These are phyloP conservation scores for Ciconia stormi DNA, from an alignment of 2,113 vertebrate genomes.

Conservation along the genomic window DNA sequence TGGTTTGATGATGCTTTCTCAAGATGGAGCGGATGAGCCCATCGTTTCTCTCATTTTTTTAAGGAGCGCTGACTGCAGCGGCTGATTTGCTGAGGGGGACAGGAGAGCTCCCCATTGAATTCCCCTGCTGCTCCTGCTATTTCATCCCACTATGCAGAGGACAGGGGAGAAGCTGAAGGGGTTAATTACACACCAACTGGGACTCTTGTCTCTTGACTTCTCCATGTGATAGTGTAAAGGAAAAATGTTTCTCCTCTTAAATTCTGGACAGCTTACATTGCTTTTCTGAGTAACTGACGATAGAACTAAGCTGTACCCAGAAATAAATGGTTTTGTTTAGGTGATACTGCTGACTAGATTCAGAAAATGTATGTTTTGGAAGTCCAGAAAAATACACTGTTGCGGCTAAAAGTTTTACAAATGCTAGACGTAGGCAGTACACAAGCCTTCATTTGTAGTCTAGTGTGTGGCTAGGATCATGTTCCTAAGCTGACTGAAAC, in stretches of 20 bases:
- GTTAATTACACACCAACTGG: neutral
- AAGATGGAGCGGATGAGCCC: neutral
- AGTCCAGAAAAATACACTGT: neutral
- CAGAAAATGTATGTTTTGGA: neutral
- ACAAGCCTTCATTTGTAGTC: neutral
- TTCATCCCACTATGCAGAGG: neutral
- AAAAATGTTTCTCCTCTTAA: neutral
- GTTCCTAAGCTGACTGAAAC: neutral
- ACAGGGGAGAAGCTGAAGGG: neutral
- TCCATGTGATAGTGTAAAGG: neutral
- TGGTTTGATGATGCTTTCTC: neutral
- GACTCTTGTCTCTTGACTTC: neutral
- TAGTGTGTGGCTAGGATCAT: neutral
- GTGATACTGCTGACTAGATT: neutral
- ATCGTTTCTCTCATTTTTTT: rapidly evolving
- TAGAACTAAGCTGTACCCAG: neutral
- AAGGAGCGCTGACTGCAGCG: neutral
- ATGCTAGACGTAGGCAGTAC: neutral
- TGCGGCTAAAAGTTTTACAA: neutral
- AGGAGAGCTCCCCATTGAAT: neutral
- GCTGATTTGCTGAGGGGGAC: neutral
- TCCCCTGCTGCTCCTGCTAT: neutral
- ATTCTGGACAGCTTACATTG: neutral
- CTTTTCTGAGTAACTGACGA: neutral
- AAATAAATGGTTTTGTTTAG: neutral